Conservation (phyloP, 1,140 invertebrate species). For the Lineus longissimus region DNA sequence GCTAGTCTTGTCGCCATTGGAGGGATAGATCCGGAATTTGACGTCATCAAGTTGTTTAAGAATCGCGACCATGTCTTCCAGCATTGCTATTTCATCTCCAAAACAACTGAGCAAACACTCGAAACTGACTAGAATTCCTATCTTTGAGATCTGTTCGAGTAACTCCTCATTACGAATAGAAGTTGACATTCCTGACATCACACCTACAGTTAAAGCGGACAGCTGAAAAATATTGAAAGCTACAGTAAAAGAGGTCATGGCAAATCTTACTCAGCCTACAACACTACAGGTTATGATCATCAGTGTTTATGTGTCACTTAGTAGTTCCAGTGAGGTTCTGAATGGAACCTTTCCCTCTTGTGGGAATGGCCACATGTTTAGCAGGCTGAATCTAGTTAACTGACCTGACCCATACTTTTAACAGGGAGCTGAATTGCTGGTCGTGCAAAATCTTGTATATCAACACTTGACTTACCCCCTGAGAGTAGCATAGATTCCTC, state of each 20-base stretch:
- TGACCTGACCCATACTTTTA: too few species aligned
- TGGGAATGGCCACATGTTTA: too few species aligned
- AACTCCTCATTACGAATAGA: conserved; percentile 62
- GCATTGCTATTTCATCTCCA: conserved; percentile 73
- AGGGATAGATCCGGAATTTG: conserved; percentile 61
- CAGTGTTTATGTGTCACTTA: too few species aligned
- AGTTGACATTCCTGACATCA: conserved; percentile 81
- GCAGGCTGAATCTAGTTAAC: too few species aligned
- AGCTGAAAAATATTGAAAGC: conserved; percentile 28
- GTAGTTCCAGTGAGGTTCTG: too few species aligned
- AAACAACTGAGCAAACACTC: conserved; percentile 79
- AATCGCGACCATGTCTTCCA: conserved; percentile 90
- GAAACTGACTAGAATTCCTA: conserved; percentile 74
- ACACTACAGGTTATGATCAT: too few species aligned
- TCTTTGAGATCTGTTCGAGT: conserved; percentile 58
- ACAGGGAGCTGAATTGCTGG: too few species aligned
- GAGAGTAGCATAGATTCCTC: conserved; percentile 86
- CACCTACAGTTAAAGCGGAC: conserved; percentile 71
- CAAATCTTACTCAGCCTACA: too few species aligned
- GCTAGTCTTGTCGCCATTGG: conserved; percentile 20
- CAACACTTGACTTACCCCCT: conserved; percentile 76
- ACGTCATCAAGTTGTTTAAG: conserved; percentile 85
- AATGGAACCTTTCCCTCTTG: too few species aligned
- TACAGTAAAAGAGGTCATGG: too few species aligned
- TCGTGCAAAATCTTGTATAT: too few species aligned